A percentile compares a stretch with the other conserved stretches of the same genome.
Conservation (phyloP, 2,113 vertebrate species). For the Oriolus oriolus region DNA sequence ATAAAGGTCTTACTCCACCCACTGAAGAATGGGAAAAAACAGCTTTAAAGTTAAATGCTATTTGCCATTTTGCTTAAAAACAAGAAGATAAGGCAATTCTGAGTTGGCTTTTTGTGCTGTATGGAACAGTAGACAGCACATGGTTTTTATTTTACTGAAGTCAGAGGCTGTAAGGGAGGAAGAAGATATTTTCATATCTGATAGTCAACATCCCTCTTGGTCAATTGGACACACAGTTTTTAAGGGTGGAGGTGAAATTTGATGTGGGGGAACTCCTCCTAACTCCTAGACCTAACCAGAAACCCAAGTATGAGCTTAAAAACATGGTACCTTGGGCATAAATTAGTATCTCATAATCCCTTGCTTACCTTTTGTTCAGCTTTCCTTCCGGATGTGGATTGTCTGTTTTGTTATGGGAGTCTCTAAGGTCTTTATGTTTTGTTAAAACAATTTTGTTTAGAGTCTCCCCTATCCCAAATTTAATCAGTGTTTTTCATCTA, state of each 20-base stretch:
- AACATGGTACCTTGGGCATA: not conserved
- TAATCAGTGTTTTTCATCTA: not conserved
- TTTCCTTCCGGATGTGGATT: not conserved
- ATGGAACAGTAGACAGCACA: not conserved
- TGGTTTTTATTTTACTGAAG: not conserved
- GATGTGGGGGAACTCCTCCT: not conserved
- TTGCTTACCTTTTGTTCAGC: not conserved
- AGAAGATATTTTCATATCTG: not conserved
- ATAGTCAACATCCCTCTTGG: not conserved
- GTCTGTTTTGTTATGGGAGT: not conserved
- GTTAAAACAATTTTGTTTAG: not conserved
- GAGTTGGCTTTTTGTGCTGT: not conserved
- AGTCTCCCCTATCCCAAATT: not conserved
- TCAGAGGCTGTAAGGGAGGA: not conserved
- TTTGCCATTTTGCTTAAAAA: not conserved
- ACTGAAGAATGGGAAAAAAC: not conserved
- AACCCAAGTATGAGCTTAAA: not conserved
- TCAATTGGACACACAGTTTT: not conserved
- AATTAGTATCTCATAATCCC: not conserved
- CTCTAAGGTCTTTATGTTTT: not conserved
- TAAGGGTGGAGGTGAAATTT: rapidly evolving
- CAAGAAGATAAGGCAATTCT: not conserved
- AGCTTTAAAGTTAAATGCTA: not conserved
- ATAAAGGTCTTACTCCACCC: not conserved
- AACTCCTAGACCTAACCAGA: not conserved